A percentile compares a stretch with the other conserved stretches of the same genome.
phyloP scores from a whole-genome alignment of 2,888 invertebrate genomes.

The Amphimallon solstitiale region DNA sequence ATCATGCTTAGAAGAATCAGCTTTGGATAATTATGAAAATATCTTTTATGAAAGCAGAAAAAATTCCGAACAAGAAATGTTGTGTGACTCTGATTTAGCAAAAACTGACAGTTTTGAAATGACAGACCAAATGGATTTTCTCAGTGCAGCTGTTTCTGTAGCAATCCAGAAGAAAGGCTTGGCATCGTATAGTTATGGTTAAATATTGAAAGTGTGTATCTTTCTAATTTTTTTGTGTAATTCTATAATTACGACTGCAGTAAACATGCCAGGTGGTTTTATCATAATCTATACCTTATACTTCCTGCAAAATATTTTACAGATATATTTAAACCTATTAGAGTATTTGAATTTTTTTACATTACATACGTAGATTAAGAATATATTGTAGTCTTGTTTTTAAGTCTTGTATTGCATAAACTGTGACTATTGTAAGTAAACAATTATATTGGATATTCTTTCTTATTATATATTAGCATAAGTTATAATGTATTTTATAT shows the following conservation, averaged over 20 bases:
- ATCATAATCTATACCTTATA: no score
- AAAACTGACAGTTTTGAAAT: slow-evolving; percentile 40
- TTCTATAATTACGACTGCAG: neutral
- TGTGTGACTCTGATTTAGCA: slow-evolving; percentile 20
- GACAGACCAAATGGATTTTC: slow-evolving; percentile 67
- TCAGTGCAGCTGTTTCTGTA: slow-evolving; percentile 78
- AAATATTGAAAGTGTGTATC: slow-evolving; percentile 20
- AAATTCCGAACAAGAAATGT: slow-evolving; percentile 20
- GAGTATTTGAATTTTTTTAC: no score
- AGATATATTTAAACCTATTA: no score
- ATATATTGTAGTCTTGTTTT: no score
- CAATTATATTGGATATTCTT: no score
- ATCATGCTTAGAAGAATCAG: slow-evolving; percentile 44
- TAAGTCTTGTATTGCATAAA: no score
- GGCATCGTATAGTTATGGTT: slow-evolving; percentile 60
- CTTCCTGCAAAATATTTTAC: no score
- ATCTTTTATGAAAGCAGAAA: slow-evolving; percentile 48
- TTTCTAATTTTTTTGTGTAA: neutral
- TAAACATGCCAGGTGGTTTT: no score
- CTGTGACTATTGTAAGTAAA: no score
- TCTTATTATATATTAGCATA: no score
- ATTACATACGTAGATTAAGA: no score
- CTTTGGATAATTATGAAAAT: slow-evolving; percentile 54
- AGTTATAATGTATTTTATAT: slow-evolving; percentile 10
- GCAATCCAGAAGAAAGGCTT: slow-evolving; percentile 80